Percentiles rank a stretch among this genome's conserved stretches.
Conservation (phyloP, 1,140 invertebrate genomes). For the Drosophila sproati region DNA sequence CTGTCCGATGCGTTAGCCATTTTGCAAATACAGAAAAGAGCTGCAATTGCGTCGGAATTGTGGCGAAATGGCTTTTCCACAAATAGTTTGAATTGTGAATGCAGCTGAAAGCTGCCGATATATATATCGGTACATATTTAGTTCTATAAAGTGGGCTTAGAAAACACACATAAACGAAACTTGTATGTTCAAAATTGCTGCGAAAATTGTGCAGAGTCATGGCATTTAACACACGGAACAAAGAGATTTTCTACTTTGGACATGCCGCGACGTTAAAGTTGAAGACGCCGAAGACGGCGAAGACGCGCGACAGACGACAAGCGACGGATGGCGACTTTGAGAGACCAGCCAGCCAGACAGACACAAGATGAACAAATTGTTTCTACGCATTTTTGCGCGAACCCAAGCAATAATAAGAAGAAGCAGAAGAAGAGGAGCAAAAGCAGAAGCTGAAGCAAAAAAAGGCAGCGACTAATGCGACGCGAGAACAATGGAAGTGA, state of each 20-base stretch:
- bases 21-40: conserved; percentile 3
- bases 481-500: conserved; percentile 53
- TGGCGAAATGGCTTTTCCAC: conserved; percentile 18
- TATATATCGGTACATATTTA: neutral
- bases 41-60: conserved; percentile 19
- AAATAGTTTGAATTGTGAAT: neutral
- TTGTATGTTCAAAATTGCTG: conserved; percentile 31
- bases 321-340: conserved; percentile 25
- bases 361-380: conserved; percentile 44
- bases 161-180: too few relatives aligned
- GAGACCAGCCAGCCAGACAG: conserved; percentile 17
- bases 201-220: conserved; percentile 71
- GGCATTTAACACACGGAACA: conserved; percentile 69
- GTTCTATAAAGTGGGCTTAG: neutral
- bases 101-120: neutral
- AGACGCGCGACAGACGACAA: conserved; percentile 2
- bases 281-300: neutral
- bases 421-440: neutral
- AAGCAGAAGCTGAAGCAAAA: conserved; percentile 22
- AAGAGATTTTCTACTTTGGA: conserved; percentile 73
- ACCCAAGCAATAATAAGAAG: conserved; percentile 33
- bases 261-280: conserved; percentile 34
- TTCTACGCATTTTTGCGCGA: conserved; percentile 57
- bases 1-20: too few relatives aligned
- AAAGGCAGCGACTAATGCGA: conserved; percentile 43